Conservation (phyloP, 2,797 vertebrate genomes). For the Mallotus villosus region DNA sequence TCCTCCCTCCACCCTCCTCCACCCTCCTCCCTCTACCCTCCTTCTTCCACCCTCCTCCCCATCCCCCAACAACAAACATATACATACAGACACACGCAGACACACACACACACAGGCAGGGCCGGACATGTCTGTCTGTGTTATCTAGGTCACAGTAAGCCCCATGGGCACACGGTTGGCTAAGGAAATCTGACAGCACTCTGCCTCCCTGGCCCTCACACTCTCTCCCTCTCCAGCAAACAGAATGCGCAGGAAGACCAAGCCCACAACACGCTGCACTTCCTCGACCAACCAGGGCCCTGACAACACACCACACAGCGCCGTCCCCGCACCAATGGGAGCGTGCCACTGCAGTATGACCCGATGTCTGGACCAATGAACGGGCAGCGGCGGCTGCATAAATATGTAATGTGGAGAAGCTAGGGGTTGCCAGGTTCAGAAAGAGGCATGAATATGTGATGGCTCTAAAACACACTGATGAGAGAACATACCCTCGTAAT, state of each 20-base stretch:
- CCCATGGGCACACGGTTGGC: slow-evolving; percentile 64
- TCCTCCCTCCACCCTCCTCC: not conserved
- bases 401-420: slow-evolving; percentile 23
- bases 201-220: slow-evolving; percentile 54
- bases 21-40: not conserved
- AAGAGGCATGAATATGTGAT: slow-evolving; percentile 47
- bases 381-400: slow-evolving; percentile 1
- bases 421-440: slow-evolving; percentile 27
- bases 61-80: slow-evolving; percentile 38
- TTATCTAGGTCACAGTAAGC: slow-evolving; percentile 75
- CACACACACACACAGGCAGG: slow-evolving; percentile 10
- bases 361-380: slow-evolving; percentile 51
- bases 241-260: slow-evolving; percentile 51
- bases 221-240: slow-evolving; percentile 26
- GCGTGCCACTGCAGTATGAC: slow-evolving; percentile 45
- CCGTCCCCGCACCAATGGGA: slow-evolving; percentile 53
- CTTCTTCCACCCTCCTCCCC: slow-evolving; percentile 35
- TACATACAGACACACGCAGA: slow-evolving; percentile 22
- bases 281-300: slow-evolving; percentile 54
- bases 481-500: slow-evolving; percentile 83
- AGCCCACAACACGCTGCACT: slow-evolving; percentile 29
- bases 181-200: slow-evolving; percentile 77
- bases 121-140: slow-evolving; percentile 56
- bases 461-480: slow-evolving; percentile 12
- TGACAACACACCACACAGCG: slow-evolving; percentile 44